Percentiles rank a stretch among this genome's conserved stretches.
phyloP scores from a whole-genome alignment of 2,113 vertebrate species.

The Rhabdornis inornatus region DNA sequence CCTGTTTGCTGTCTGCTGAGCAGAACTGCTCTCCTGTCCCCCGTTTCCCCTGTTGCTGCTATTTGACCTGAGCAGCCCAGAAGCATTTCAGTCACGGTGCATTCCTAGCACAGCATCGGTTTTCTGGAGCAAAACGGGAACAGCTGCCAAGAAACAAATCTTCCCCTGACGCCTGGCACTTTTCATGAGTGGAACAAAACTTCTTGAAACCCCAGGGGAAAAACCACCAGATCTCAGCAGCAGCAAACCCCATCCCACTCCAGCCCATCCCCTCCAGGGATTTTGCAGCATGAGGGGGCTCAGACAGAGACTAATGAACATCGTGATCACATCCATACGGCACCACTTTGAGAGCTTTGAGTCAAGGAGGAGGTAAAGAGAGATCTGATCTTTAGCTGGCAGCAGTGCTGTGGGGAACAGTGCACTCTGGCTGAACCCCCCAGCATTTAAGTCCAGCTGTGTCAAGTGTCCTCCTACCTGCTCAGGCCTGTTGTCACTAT shows the following conservation, averaged over 20 bases:
- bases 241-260: not conserved
- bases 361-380: not conserved
- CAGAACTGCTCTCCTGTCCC: not conserved
- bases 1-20: not conserved
- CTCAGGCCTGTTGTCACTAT: not conserved
- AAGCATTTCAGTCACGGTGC: slow-evolving; percentile 6
- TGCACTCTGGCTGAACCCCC: not conserved
- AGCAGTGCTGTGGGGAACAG: not conserved
- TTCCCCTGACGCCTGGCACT: slow-evolving; percentile 3
- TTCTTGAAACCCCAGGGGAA: slow-evolving; percentile 6
- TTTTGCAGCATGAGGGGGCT: not conserved
- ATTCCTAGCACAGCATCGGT: slow-evolving; percentile 26
- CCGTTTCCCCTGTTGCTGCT: not conserved
- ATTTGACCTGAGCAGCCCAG: slow-evolving; percentile 40
- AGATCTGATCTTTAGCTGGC: not conserved
- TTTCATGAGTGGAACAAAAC: slow-evolving; percentile 22
- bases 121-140: slow-evolving; percentile 47
- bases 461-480: not conserved
- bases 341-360: not conserved
- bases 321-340: not conserved
- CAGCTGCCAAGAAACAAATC: slow-evolving; percentile 53
- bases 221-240: not conserved
- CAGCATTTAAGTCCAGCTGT: not conserved
- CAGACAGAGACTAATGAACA: slow-evolving; percentile 5
- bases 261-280: not conserved